Conservation (phyloP, 2,797 vertebrate species). For the Arnoldichthys spilopterus region DNA sequence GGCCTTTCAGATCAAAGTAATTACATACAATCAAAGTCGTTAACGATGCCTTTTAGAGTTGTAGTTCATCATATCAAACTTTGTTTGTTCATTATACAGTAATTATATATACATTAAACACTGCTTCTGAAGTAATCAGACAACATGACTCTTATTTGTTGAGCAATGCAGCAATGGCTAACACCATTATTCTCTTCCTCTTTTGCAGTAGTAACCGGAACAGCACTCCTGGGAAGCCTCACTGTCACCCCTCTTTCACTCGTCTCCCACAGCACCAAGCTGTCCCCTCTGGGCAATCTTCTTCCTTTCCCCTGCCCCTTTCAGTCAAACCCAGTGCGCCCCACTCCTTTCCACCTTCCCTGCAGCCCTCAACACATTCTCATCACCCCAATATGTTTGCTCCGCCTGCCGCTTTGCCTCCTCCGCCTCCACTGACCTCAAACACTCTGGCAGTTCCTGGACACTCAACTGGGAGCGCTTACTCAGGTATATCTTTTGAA, state of each 20-base stretch:
- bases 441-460: constrained; percentile 92
- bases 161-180: neutral
- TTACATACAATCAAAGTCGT: too few relatives aligned
- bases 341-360: constrained; percentile 88
- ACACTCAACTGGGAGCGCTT: constrained; percentile 92
- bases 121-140: too few relatives aligned
- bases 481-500: constrained; percentile 84
- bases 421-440: constrained; percentile 96
- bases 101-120: too few relatives aligned
- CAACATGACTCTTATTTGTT: too few relatives aligned
- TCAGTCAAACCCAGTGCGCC: constrained; percentile 84
- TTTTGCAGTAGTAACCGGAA: constrained; percentile 91
- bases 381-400: constrained; percentile 99
- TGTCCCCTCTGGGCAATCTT: constrained; percentile 78
- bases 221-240: constrained; percentile 93
- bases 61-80: too few relatives aligned
- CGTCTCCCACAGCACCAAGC: constrained; percentile 76
- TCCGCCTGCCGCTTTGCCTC: constrained; percentile 95
- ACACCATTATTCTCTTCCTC: constrained; percentile 34
- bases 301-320: constrained; percentile 86
- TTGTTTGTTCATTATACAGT: too few relatives aligned
- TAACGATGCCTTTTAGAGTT: too few relatives aligned
- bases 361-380: constrained; percentile 88
- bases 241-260: constrained; percentile 81
- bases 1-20: too few relatives aligned